These are phyloP conservation scores for Todus mexicanus DNA, from an alignment of 2,797 vertebrate genomes.

Conservation along the genomic window DNA sequence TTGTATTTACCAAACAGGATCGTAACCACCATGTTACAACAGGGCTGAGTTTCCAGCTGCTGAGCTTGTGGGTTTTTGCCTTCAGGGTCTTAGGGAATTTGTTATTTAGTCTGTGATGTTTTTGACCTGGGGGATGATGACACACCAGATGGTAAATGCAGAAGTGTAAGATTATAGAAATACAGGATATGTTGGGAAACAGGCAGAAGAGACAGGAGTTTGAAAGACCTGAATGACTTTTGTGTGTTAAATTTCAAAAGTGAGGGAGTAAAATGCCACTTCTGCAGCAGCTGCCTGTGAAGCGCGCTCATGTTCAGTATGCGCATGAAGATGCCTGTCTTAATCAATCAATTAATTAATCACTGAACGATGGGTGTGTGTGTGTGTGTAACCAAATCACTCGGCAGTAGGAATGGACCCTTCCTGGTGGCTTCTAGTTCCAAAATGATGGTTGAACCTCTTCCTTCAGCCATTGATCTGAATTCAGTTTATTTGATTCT, in stretches of 20 bases:
- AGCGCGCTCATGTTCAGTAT: accelerated
- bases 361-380: too few species aligned
- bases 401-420: neutral
- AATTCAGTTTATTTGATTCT: neutral
- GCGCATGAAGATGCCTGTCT: neutral
- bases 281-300: neutral
- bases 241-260: neutral
- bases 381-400: neutral
- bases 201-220: neutral
- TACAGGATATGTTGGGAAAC: neutral
- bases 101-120: neutral
- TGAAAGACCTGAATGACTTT: neutral
- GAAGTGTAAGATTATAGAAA: neutral
- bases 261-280: neutral
- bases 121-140: neutral
- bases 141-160: neutral
- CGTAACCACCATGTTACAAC: neutral
- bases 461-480: neutral
- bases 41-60: neutral
- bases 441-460: neutral
- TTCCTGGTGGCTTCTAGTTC: neutral
- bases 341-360: too few species aligned
- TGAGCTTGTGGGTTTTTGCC: constrained; percentile 17
- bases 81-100: neutral
- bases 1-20: constrained; percentile 26